Evolutionary conservation across 1,140 invertebrate genomes (phyloP).

Genomic region (Drosophila lowei): DNA sequence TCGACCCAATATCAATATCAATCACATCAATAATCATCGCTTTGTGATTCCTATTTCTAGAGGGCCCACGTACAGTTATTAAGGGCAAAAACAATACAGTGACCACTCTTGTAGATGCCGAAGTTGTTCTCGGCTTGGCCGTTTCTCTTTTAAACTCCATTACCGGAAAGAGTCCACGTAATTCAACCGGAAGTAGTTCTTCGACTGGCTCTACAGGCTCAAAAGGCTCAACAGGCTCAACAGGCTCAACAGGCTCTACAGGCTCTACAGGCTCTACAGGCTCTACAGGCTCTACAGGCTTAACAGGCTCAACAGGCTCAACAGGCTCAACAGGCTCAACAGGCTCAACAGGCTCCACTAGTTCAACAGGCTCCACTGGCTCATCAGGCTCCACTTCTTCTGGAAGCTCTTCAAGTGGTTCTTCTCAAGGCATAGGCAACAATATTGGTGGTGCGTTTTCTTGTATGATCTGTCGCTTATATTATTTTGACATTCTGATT

Average conservation of each 20-base stretch:
- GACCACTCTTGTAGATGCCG: background rate
- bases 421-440: conserved; percentile 10
- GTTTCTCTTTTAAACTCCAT: background rate
- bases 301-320: background rate
- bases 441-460: background rate
- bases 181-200: background rate
- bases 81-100: conserved; percentile 3
- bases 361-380: background rate
- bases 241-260: background rate
- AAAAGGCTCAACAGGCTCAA: background rate
- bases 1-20: too few relatives aligned
- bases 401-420: background rate
- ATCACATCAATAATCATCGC: too few relatives aligned
- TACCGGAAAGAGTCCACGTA: background rate
- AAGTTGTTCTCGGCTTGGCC: conserved; percentile 1
- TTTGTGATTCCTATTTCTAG: background rate
- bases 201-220: conserved; percentile 5
- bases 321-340: conserved; percentile 2
- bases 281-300: too few relatives aligned
- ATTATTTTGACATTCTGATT: too few relatives aligned
- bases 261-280: background rate
- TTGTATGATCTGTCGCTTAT: too few relatives aligned
- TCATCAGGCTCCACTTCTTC: conserved; percentile 1
- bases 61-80: background rate
- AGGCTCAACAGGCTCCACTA: background rate